Conservation (phyloP, 2,113 vertebrate species). For the Antigone vipio region DNA sequence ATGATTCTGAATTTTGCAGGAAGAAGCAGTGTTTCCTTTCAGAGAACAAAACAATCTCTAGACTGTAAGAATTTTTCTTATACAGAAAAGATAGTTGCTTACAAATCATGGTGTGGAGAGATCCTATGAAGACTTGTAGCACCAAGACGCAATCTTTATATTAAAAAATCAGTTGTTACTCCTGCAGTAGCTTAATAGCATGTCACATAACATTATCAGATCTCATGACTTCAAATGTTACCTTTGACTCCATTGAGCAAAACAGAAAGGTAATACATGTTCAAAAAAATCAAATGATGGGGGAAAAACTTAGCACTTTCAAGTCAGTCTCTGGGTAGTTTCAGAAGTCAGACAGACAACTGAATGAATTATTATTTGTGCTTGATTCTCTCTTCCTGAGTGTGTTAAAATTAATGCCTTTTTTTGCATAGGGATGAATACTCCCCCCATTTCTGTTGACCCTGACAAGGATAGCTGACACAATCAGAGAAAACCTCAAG, state of each 20-base stretch:
- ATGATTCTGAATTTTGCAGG: not conserved
- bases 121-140: not conserved
- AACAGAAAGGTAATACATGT: not conserved
- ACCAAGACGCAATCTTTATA: not conserved
- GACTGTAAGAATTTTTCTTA: not conserved
- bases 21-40: not conserved
- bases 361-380: not conserved
- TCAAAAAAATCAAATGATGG: not conserved
- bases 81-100: not conserved
- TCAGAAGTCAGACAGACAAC: not conserved
- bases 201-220: not conserved
- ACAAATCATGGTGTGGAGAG: not conserved
- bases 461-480: not conserved
- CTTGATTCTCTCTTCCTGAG: not conserved
- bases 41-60: not conserved
- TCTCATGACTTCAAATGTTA: not conserved
- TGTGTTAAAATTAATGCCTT: not conserved
- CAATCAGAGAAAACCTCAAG: not conserved
- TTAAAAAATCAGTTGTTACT: not conserved
- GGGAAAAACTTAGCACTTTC: not conserved
- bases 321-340: not conserved
- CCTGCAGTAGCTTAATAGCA: not conserved
- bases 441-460: not conserved
- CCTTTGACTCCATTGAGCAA: not conserved
- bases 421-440: not conserved